Percentiles rank a stretch among this genome's conserved stretches.
phyloP scores from a whole-genome alignment of 2,888 invertebrate species.

The Platynereis dumerilii region DNA sequence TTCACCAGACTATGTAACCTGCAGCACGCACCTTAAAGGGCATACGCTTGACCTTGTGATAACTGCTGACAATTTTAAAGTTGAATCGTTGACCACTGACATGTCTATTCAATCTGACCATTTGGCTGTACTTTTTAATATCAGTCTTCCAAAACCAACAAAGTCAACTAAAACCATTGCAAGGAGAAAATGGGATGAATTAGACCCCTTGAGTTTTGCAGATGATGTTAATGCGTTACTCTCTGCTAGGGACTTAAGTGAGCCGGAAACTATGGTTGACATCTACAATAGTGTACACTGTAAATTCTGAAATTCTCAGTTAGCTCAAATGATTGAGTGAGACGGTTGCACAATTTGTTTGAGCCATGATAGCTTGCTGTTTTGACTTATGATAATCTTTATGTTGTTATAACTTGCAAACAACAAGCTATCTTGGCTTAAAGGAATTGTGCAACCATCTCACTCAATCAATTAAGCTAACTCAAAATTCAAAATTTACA shows the following conservation, averaged over 20 bases:
- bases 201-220: neutral
- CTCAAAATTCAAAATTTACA: too few species aligned
- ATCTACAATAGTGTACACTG: constrained; percentile 3
- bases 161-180: neutral
- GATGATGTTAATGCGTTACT: too few species aligned
- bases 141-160: neutral
- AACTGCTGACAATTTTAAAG: neutral
- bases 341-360: too few species aligned
- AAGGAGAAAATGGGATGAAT: neutral
- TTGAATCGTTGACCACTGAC: neutral
- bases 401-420: too few species aligned
- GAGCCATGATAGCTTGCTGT: too few species aligned
- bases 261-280: neutral
- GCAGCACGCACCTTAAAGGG: neutral
- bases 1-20: neutral
- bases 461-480: too few species aligned
- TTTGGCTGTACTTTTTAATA: neutral
- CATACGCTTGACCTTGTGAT: neutral
- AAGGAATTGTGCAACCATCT: too few species aligned
- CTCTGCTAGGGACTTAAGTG: neutral
- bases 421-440: too few species aligned
- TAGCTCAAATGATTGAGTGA: too few species aligned
- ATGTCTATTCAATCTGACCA: constrained; percentile 1
- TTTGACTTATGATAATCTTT: too few species aligned
- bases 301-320: too few species aligned